Evolutionary conservation across 1,140 invertebrate species (phyloP).

Genomic region (Nasonia longicornis): DNA sequence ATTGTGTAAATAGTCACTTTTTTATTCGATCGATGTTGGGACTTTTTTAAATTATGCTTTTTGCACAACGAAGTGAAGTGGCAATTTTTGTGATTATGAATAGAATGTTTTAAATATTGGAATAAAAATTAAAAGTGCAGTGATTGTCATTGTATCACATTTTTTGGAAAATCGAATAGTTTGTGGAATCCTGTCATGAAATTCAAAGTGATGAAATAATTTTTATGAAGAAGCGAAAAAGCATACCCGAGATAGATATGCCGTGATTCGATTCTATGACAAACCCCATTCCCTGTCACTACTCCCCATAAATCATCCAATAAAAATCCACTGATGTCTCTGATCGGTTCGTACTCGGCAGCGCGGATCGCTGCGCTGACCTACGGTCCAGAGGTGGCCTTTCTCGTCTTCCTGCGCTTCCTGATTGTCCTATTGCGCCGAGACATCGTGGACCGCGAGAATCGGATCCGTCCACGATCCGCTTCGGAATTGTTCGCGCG

Average conservation of each 20-base stretch:
- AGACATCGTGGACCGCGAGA: conserved; percentile 76
- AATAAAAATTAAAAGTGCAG: background rate
- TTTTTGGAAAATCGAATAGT: too few species aligned
- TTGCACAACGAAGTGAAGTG: background rate
- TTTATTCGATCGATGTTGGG: background rate
- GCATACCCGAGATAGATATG: background rate
- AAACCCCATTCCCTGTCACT: too few species aligned
- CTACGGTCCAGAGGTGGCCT: conserved; percentile 72
- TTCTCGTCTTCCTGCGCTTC: conserved; percentile 73
- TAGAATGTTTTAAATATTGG: too few species aligned
- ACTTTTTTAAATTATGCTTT: background rate
- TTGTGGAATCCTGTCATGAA: too few species aligned
- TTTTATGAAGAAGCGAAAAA: too few species aligned
- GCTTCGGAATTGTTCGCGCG: conserved; percentile 67
- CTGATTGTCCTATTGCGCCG: conserved; percentile 73
- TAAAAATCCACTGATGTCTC: conserved; percentile 31
- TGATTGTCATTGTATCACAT: background rate
- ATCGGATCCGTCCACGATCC: conserved; percentile 70
- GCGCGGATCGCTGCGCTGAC: conserved; percentile 70
- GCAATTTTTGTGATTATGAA: background rate
- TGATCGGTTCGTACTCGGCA: conserved; percentile 61
- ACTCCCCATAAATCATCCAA: background rate
- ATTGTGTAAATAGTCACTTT: background rate
- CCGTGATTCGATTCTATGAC: background rate
- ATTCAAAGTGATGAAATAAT: too few species aligned